phyloP scores from a whole-genome alignment of 2,797 vertebrate genomes.

The Cuculus canorus region DNA sequence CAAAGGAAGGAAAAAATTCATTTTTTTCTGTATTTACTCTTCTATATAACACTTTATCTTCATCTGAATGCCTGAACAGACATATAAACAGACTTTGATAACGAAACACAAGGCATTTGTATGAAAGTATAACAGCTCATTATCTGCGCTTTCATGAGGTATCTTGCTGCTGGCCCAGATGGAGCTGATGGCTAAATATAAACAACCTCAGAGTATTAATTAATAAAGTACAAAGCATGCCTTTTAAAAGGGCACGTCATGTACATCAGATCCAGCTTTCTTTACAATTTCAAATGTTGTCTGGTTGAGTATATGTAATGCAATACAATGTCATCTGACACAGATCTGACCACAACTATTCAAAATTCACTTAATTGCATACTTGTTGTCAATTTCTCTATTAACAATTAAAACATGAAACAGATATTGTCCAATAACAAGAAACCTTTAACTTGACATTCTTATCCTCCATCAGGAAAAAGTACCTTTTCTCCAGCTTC shows the following conservation, averaged over 20 bases:
- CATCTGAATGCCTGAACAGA: conserved; percentile 27
- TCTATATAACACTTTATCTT: not conserved
- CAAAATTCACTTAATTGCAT: conserved; percentile 21
- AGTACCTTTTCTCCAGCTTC: not conserved
- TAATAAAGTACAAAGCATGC: conserved; percentile 45
- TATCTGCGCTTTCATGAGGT: conserved; percentile 43
- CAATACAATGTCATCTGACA: not conserved
- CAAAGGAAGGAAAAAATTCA: not conserved
- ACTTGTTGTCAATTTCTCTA: not conserved
- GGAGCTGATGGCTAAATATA: conserved; percentile 60
- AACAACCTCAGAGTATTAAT: conserved; percentile 59
- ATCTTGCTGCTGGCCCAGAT: conserved; percentile 51
- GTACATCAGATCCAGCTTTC: not conserved
- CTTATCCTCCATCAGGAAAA: not conserved
- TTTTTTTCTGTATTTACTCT: not conserved
- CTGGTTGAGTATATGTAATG: not conserved
- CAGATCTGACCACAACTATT: not conserved
- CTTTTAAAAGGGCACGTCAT: not conserved
- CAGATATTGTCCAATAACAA: not conserved
- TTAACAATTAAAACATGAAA: not conserved
- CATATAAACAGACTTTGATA: conserved; percentile 30
- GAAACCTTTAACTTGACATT: not conserved
- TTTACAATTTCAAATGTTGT: not conserved
- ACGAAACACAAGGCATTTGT: conserved; percentile 23
- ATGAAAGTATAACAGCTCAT: conserved; percentile 49